Evolutionary conservation across 1,140 invertebrate species (phyloP).

Genomic region (Trachymyrmex cornetzi): DNA sequence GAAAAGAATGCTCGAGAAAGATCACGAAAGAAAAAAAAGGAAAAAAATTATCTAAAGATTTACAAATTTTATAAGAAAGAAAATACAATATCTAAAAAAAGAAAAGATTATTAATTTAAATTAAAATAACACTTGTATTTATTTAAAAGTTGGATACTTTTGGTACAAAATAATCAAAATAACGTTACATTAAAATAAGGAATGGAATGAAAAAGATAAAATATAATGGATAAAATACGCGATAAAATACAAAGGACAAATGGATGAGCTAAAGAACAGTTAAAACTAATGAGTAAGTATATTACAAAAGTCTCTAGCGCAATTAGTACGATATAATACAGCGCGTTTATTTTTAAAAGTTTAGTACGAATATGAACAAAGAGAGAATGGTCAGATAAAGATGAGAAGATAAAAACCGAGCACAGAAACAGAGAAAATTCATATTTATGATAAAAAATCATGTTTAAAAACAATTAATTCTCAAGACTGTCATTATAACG

Average conservation of each 20-base stretch:
- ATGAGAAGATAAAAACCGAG: background rate
- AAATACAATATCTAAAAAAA: background rate
- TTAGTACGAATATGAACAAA: conserved; percentile 11
- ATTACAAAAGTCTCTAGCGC: background rate
- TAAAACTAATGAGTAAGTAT: conserved; percentile 35
- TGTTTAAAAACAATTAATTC: conserved; percentile 7
- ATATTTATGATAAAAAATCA: background rate
- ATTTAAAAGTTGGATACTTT: background rate
- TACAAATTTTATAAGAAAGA: background rate
- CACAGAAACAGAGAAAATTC: background rate
- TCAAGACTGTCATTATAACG: background rate
- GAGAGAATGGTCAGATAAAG: background rate
- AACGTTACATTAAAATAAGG: conserved; percentile 6
- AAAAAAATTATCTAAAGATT: background rate
- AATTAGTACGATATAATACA: conserved; percentile 27
- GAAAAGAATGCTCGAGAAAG: background rate
- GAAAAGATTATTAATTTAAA: background rate
- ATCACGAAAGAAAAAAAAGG: background rate
- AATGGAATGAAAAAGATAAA: conserved; percentile 2
- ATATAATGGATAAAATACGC: background rate
- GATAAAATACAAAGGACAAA: conserved; percentile 25
- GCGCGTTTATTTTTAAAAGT: background rate
- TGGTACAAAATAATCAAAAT: background rate
- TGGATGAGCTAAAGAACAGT: background rate
- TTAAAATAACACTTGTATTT: background rate